Percentiles rank a stretch among this genome's conserved stretches.
Evolutionary conservation across 2,888 invertebrate genomes (phyloP).

Genomic region (Microplitis deprimator): DNA sequence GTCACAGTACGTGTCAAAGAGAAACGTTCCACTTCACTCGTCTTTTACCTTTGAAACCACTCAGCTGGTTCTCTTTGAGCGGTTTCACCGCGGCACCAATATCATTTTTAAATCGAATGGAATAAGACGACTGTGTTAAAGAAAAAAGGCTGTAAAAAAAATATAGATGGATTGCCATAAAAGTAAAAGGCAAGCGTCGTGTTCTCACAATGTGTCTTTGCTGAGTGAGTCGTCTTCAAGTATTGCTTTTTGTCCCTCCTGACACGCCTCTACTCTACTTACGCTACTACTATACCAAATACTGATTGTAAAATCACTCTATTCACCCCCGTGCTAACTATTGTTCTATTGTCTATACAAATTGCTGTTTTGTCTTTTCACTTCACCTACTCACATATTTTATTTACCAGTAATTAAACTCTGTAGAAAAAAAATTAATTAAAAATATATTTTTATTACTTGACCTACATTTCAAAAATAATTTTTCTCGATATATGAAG

Average conservation of each 20-base stretch:
- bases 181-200: constrained; percentile 45
- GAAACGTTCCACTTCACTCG: constrained; percentile 37
- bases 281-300: constrained; percentile 14
- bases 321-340: constrained; percentile 9
- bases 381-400: not conserved
- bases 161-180: constrained; percentile 37
- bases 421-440: too few species aligned
- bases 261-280: constrained; percentile 23
- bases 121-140: constrained; percentile 36
- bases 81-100: constrained; percentile 37
- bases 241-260: constrained; percentile 39
- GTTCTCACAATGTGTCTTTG: constrained; percentile 35
- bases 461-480: too few species aligned
- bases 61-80: constrained; percentile 47
- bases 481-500: too few species aligned
- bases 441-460: too few species aligned
- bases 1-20: constrained; percentile 22
- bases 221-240: constrained; percentile 23
- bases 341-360: not conserved
- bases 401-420: too few species aligned
- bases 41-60: constrained; percentile 33
- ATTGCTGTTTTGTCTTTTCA: not conserved
- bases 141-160: constrained; percentile 31
- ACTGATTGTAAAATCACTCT: constrained; percentile 37
- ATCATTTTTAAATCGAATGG: constrained; percentile 46